Evolutionary conservation across 2,797 vertebrate species (phyloP).

Genomic region (Lutjanus argentimaculatus): DNA sequence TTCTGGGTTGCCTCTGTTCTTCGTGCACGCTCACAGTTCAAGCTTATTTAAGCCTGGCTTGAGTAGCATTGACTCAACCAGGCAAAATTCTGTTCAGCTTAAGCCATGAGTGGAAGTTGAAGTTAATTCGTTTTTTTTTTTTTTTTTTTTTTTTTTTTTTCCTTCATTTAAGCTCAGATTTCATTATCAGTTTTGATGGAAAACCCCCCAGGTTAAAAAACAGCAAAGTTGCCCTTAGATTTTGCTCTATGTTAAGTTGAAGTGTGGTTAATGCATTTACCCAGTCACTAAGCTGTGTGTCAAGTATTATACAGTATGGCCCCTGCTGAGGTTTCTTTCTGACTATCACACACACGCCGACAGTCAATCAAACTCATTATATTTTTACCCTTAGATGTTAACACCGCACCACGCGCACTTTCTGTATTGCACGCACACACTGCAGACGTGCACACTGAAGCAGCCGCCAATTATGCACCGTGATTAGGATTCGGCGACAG

Average conservation of each 20-base stretch:
- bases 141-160: no score
- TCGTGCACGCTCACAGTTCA: no score
- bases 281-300: conserved; percentile 17
- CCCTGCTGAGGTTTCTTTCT: conserved; percentile 10
- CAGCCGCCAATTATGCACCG: conserved; percentile 63
- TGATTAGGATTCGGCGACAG: conserved; percentile 78
- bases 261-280: neutral
- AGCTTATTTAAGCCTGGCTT: no score
- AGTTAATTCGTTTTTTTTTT: no score
- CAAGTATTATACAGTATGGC: neutral
- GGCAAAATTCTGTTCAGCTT: no score
- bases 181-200: no score
- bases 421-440: conserved; percentile 25
- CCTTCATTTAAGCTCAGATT: no score
- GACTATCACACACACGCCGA: neutral
- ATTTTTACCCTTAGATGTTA: conserved; percentile 15
- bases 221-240: neutral
- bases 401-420: neutral
- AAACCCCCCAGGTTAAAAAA: no score
- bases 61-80: no score
- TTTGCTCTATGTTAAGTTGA: neutral
- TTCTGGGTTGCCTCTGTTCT: no score
- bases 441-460: conserved; percentile 23
- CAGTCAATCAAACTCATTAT: conserved; percentile 17
- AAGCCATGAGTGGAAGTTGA: no score